Evolutionary conservation across 2,797 vertebrate genomes (phyloP), one percentile per base, ranked within the genome.

Genomic region (Leptatherina wallacei): DNA sequence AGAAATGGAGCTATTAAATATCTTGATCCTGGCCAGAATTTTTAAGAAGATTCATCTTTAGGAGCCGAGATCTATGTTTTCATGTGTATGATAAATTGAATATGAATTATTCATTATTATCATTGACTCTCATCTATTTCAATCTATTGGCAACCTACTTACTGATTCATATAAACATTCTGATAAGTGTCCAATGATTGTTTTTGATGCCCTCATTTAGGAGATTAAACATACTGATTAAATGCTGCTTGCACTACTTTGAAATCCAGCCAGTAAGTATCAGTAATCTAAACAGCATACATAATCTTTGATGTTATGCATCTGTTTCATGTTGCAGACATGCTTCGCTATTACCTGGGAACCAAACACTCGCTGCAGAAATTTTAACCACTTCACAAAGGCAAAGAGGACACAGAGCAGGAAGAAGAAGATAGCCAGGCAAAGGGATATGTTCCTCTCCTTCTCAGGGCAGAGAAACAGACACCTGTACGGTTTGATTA

Each of bases 401-500:
- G 38, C 58, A 85, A 60, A 69, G 65, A 72, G 55, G 68, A 77
- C 30, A 49, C 27, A 44, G 27, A 32, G 27, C 61, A n/a, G 49
- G 38, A 62, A 49, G 42, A 49, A 13, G 63, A 33, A 33, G 61
- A 42, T 62, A 70, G 64, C 55, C 18, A 63, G 65, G 32, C 16
- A 75, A 80, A 83, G 68, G 62, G 71, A 75, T 71, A 52, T 83
- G 61, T 75, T 83, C 65, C 54, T 73, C 56, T 47, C 24, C 69
- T 83, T 67, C 70, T 79, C 32, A 2, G 74, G 77, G 66, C 64
- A 81, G 63, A 76, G 65, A 59, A 73, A 80, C 49, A 76, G 69
- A 82, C 77, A 88, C 78, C 71, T 69, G 71, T 51, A 12, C 52
- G 59, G 80, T 86, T 81, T 88, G 82, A 89, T 89, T 77, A 82